Evolutionary conservation across 2,888 invertebrate species (phyloP), one percentile per base, ranked within the genome.

Genomic region (Drosophila mayaguana): DNA sequence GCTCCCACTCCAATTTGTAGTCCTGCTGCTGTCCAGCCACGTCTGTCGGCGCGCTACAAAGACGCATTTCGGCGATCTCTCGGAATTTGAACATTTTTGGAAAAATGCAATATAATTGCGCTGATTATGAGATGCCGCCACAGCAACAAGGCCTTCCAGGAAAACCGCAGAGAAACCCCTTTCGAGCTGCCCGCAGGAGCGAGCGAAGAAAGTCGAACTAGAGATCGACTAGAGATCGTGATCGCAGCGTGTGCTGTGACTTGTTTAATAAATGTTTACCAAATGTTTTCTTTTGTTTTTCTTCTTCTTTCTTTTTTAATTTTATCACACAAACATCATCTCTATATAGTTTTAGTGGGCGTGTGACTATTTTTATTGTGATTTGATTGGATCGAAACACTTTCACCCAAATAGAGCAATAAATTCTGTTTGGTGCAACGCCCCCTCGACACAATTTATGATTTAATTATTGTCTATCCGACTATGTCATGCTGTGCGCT

Each of bases 81-180:
- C 45, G 83, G 89, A 89, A 88, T 81, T 89, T 14, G 36, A 61
- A 55, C 64, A 62, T 36, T 74, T 78, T 51, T 7, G 28, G 74
- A 81, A 80, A 50, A 84, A 90, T 90, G 90, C 86, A 88, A 88
- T 90, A 88, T 90, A 90, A 90, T 87, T 83, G 86, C 84, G 86
- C 89, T 86, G 89, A 86, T 86, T 90, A 90, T 88, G 79, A 72
- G 79, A 72, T 71, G 61, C 68, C 66, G 70, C 50, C 38, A 45
- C 67, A 50, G 61, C 81, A 87, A 84, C 88, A 75, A 75, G 48
- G 57, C 80, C 81, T 84, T 84, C 84, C 80, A 64, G 71, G 83
- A 84, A 83, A 65, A 51, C 53, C 53, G 70, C 55, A 45, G 57
- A 34, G 32, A 25, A 42, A 54, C 50, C 78, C 64, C 63, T 69